Evolutionary conservation across 2,113 vertebrate species (phyloP).

Genomic region (Paradoxurus hermaphroditus): DNA sequence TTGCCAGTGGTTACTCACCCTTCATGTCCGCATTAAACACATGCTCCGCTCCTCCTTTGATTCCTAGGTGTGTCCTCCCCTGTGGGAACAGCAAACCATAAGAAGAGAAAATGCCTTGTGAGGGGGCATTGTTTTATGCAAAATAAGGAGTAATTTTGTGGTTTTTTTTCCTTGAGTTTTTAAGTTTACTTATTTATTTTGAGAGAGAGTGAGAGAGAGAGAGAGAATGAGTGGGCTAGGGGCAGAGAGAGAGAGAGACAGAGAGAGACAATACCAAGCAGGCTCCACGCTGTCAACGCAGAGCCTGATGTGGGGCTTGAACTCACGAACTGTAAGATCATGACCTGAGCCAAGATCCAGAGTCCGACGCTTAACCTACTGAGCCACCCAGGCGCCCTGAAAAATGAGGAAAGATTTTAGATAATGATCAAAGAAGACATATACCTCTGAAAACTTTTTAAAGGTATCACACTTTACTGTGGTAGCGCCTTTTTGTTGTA

Average conservation of each 20-base stretch:
- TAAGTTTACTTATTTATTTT: too few species aligned
- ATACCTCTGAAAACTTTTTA: not conserved
- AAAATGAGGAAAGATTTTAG: not conserved
- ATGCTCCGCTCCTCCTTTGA: not conserved
- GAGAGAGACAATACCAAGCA: too few species aligned
- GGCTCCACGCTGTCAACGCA: too few species aligned
- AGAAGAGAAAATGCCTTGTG: not conserved
- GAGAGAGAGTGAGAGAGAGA: too few species aligned
- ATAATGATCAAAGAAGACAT: not conserved
- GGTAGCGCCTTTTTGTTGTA: not conserved
- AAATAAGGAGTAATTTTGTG: not conserved
- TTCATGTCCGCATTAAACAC: not conserved
- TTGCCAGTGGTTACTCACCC: accelerated
- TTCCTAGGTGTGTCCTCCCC: not conserved
- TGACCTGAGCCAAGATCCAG: too few species aligned
- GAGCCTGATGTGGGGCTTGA: too few species aligned
- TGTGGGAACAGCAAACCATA: not conserved
- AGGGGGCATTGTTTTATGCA: not conserved
- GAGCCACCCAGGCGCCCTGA: too few species aligned
- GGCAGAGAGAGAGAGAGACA: too few species aligned
- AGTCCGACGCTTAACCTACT: too few species aligned
- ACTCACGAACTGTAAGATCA: too few species aligned
- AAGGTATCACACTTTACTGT: not conserved
- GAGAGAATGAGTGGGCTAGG: too few species aligned
- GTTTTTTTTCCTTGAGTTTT: too few species aligned